Evolutionary conservation across 2,113 vertebrate species (phyloP).

Genomic region (Hippocampus zosterae): DNA sequence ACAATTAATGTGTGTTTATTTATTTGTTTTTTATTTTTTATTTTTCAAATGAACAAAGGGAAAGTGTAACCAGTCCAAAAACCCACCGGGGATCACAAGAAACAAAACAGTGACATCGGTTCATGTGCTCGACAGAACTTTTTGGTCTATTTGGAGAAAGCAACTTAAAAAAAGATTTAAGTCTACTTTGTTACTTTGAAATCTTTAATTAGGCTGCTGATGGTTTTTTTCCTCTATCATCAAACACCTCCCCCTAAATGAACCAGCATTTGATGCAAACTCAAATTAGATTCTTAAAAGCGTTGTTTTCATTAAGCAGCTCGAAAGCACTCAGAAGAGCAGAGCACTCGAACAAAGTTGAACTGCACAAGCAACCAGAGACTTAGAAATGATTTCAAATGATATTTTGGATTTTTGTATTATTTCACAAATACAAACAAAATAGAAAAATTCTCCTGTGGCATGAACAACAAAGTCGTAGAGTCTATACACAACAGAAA

Average conservation of each 20-base stretch:
- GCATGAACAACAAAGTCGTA: no score
- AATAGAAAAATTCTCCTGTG: no score
- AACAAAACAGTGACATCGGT: conserved; percentile 9
- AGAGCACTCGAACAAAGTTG: not conserved
- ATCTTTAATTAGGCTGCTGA: conserved; percentile 22
- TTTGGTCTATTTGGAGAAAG: conserved; percentile 20
- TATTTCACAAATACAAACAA: no score
- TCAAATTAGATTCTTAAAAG: conserved; percentile 16
- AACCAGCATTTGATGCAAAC: conserved; percentile 20
- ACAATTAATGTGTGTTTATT: not conserved
- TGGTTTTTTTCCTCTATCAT: conserved; percentile 19
- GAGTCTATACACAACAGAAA: no score
- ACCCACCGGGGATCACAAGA: not conserved
- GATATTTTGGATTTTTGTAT: no score
- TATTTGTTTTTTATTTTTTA: no score
- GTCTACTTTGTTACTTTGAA: conserved; percentile 12
- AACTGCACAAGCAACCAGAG: no score
- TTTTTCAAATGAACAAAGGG: not conserved
- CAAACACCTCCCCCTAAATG: conserved; percentile 2
- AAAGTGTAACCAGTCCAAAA: not conserved
- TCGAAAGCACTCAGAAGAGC: not conserved
- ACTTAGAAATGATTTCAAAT: no score
- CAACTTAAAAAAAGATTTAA: conserved; percentile 17
- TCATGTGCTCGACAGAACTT: not conserved
- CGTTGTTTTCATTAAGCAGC: conserved; percentile 13